A percentile compares a stretch with the other conserved stretches of the same genome.
These are phyloP conservation scores for Rhodeus uyekii DNA, from an alignment of 2,797 vertebrate species.

Conservation along the genomic window DNA sequence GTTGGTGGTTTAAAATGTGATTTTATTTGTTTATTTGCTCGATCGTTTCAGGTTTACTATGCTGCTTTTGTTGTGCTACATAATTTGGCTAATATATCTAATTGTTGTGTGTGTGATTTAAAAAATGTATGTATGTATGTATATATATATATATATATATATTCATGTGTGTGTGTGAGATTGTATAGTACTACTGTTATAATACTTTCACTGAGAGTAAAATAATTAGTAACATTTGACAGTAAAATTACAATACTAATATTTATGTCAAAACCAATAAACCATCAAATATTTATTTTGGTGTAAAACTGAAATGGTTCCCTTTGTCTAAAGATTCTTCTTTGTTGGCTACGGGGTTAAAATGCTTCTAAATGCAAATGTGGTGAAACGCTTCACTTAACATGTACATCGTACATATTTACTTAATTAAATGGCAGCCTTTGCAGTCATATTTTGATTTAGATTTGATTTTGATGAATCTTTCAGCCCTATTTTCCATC, in stretches of 20 bases:
- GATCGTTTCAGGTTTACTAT: neutral
- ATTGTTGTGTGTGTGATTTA: no score
- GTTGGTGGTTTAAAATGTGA: neutral
- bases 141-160: no score
- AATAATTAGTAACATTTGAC: neutral
- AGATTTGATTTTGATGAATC: neutral
- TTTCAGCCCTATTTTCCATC: slow-evolving; percentile 32
- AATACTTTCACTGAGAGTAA: no score
- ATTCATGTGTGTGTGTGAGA: no score
- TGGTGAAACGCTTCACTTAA: neutral
- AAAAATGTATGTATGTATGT: no score
- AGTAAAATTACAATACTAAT: neutral
- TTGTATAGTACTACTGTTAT: no score
- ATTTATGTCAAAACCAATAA: neutral
- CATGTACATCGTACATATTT: neutral
- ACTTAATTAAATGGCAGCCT: neutral
- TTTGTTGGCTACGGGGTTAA: neutral
- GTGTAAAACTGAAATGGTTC: neutral
- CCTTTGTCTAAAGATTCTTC: neutral
- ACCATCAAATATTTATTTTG: neutral
- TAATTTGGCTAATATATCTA: neutral
- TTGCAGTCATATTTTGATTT: neutral
- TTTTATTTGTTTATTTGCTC: neutral
- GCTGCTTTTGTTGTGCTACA: neutral
- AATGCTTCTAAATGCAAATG: neutral